phyloP scores from a whole-genome alignment of 2,797 vertebrate species.

The Mionectes olivaceus region DNA sequence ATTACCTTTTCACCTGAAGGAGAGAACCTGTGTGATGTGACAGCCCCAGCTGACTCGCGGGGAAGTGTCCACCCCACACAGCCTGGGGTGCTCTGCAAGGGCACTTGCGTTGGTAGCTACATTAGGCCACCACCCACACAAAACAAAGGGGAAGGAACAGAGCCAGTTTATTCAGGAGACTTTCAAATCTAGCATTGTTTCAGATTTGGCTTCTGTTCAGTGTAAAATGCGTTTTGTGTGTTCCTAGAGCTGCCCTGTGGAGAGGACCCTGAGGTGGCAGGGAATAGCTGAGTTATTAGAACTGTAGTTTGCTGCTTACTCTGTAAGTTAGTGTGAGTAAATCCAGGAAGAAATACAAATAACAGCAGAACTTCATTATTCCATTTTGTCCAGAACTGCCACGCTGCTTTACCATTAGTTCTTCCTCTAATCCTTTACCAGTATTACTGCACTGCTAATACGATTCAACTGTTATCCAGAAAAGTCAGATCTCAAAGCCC shows the following conservation, averaged over 20 bases:
- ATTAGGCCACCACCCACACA: not conserved
- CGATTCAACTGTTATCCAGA: not conserved
- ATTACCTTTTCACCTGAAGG: not conserved
- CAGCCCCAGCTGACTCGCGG: accelerated
- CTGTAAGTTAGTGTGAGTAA: not conserved
- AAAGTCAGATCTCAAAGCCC: not conserved
- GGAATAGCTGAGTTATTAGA: not conserved
- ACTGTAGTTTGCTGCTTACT: not conserved
- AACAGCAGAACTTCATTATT: not conserved
- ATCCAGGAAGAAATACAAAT: not conserved
- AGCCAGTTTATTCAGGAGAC: constrained; percentile 10
- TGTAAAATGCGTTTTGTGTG: not conserved
- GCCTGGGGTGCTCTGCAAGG: accelerated
- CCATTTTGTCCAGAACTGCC: not conserved
- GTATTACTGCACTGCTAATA: not conserved
- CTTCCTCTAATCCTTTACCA: not conserved
- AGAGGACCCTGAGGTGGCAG: not conserved
- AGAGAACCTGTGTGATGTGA: accelerated
- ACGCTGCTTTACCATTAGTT: not conserved
- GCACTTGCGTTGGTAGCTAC: not conserved
- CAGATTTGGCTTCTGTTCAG: not conserved
- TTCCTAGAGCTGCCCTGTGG: not conserved
- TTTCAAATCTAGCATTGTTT: constrained; percentile 36
- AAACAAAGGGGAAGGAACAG: constrained; percentile 32
- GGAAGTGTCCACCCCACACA: accelerated